Evolutionary conservation across 2,113 vertebrate genomes (phyloP).

Genomic region (Syrmaticus mikado): DNA sequence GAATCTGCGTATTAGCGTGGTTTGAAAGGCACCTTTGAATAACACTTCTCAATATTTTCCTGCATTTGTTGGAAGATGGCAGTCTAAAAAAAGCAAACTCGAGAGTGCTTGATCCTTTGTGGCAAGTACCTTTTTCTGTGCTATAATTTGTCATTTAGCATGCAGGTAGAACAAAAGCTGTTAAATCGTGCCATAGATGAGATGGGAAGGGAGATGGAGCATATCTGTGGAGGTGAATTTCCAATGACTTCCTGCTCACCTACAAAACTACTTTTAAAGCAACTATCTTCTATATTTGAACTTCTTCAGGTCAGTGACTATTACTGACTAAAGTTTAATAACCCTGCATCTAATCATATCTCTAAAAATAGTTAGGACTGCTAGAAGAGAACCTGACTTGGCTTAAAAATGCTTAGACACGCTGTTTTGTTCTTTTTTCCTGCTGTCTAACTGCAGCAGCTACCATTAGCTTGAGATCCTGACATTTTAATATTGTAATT

Average conservation of each 20-base stretch:
- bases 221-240: not conserved
- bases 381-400: not conserved
- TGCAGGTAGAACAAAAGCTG: not conserved
- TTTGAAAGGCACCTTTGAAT: conserved; percentile 47
- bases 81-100: not conserved
- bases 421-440: not conserved
- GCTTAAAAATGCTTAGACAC: not conserved
- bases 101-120: conserved; percentile 9
- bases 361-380: not conserved
- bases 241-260: not conserved
- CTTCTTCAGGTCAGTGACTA: not conserved
- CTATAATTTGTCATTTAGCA: not conserved
- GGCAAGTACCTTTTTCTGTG: not conserved
- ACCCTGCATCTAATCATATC: not conserved
- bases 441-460: not conserved
- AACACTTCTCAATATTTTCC: conserved; percentile 4
- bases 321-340: not conserved
- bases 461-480: fast-evolving
- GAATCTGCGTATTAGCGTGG: not conserved
- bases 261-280: not conserved
- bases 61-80: not conserved
- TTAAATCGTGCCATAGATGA: not conserved
- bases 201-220: not conserved
- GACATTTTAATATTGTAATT: fast-evolving
- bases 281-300: not conserved